Evolutionary conservation across 2,113 vertebrate genomes (phyloP), one percentile per base, ranked within the genome.

Genomic region (Silurus glanis): DNA sequence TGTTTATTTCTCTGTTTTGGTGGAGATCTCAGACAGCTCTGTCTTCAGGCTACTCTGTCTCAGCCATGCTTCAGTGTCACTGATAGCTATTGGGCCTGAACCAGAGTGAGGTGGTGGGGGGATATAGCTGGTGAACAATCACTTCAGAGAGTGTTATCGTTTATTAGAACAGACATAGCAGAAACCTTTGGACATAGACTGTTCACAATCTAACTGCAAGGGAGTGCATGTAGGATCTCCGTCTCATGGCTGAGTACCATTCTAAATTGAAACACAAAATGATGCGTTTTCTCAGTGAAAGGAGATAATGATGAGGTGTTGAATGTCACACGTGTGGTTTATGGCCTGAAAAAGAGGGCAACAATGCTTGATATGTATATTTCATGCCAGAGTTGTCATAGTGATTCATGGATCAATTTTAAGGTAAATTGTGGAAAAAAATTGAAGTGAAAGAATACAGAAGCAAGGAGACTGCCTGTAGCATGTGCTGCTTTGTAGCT

Each of bases 401-500:
- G 28, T 80, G 19, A 80, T 80, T 45, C 19, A 59, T 58, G 55
- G 25, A 59, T 0, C 37, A 21, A 59, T 59, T 78, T 64, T 9
- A 59, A 10, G 25, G 56, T 21, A 80, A 45, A 61, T 47, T 47
- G 17, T 19, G 25, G 23, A 37, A 79, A 55, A 56, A 56, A 58
- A 62, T 76, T 85, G 78, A 78, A 74, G 87, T 85, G 82, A 87
- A 90, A 89, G 89, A 90, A 75, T 88, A 89, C 75, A 85, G 83
- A 69, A 85, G 45, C 88, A 89, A 86, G 9, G 47, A 75, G 84
- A 85, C 53, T 80, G 79, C 84, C 85, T 86, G 69, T 86, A 86
- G 87, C 85, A 83, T 84, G 87, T 85, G 85, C 87, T 87, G 86
- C 75, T 85, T 88, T 91, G 87, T 89, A 89, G 87, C 88, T 89